These are phyloP conservation scores for Cephalopholis sonnerati DNA, from an alignment of 2,113 vertebrate species.

Conservation along the genomic window DNA sequence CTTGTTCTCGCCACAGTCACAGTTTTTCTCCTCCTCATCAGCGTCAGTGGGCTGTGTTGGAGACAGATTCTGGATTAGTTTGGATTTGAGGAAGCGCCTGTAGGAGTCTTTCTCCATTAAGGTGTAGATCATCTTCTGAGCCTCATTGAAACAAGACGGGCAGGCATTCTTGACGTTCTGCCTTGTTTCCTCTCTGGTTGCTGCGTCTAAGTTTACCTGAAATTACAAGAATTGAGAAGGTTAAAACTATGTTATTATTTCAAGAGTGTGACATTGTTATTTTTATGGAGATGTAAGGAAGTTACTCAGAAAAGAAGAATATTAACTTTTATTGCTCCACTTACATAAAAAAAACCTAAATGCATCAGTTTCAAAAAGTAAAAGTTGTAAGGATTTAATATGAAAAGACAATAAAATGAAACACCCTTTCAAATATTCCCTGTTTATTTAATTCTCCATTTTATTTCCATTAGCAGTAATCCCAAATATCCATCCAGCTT, in stretches of 20 bases:
- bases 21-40: constrained; percentile 35
- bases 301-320: not conserved
- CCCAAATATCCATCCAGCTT: not conserved
- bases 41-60: not conserved
- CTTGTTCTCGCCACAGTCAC: not conserved
- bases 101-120: constrained; percentile 89
- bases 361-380: not conserved
- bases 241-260: not conserved
- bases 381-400: not conserved
- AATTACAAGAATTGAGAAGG: not conserved
- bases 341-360: not conserved
- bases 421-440: not conserved
- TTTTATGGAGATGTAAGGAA: too few relatives aligned
- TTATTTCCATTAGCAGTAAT: not conserved
- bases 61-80: constrained; percentile 74
- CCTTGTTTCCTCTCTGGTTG: constrained; percentile 79
- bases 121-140: constrained; percentile 84
- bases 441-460: not conserved
- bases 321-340: not conserved
- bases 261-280: not conserved
- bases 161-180: constrained; percentile 70
- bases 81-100: constrained; percentile 84
- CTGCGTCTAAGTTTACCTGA: constrained; percentile 85
- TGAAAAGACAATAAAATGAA: not conserved
- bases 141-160: constrained; percentile 78